These are phyloP conservation scores for Sturnira hondurensis DNA, from an alignment of 2,113 vertebrate genomes.

Conservation along the genomic window DNA sequence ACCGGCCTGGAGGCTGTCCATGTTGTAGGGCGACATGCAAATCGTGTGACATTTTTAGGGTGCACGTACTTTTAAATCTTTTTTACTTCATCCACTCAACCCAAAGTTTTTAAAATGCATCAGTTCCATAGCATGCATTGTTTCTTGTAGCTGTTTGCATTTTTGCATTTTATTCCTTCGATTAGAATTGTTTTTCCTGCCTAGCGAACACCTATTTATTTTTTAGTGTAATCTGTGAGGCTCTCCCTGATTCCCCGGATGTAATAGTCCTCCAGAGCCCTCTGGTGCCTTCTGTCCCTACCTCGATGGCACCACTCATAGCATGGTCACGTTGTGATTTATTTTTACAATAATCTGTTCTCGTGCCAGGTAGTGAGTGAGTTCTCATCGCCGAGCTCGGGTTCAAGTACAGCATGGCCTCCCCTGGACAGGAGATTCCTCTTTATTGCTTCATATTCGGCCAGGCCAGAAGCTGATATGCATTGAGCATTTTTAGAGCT, in stretches of 20 bases:
- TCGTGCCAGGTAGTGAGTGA: not conserved
- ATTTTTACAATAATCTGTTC: not conserved
- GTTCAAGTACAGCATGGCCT: not conserved
- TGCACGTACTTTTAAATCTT: not conserved
- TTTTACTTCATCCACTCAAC: not conserved
- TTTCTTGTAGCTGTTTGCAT: not conserved
- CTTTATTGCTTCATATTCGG: not conserved
- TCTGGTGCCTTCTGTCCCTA: not conserved
- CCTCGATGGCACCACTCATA: not conserved
- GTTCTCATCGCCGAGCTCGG: not conserved
- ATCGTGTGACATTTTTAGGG: not conserved
- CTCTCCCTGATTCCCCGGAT: not conserved
- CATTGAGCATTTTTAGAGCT: not conserved
- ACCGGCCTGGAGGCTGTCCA: not conserved
- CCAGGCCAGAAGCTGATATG: not conserved
- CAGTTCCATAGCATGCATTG: not conserved
- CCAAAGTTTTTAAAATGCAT: not conserved
- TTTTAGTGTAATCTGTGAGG: not conserved
- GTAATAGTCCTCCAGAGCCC: not conserved
- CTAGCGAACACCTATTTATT: not conserved
- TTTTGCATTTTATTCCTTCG: not conserved
- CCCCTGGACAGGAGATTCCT: not conserved
- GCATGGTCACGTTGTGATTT: not conserved
- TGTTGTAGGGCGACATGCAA: not conserved
- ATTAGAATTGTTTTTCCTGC: not conserved